phyloP scores from a whole-genome alignment of 2,888 invertebrate genomes.

The Melieria crassipennis region DNA sequence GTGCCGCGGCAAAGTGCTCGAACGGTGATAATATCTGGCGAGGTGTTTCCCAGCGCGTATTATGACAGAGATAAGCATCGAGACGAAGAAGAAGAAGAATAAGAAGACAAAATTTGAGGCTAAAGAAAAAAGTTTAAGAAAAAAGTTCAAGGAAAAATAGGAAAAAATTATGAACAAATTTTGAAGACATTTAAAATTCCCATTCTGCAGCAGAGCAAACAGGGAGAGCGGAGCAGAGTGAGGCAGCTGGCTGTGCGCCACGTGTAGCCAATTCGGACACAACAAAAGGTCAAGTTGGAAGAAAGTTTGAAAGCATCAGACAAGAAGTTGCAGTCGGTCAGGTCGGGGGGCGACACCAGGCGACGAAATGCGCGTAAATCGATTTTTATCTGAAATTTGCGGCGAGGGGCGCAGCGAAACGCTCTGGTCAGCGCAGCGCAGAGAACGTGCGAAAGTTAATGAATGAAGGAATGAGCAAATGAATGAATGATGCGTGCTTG shows the following conservation, averaged over 20 bases:
- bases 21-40: constrained; percentile 50
- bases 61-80: constrained; percentile 57
- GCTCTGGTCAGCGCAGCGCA: not conserved
- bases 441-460: constrained; percentile 16
- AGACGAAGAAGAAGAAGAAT: no score
- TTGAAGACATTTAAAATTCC: not conserved
- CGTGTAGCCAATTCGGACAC: no score
- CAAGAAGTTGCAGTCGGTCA: no score
- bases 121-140: not conserved
- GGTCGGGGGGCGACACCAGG: constrained; percentile 20
- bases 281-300: constrained; percentile 1
- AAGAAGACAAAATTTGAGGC: not conserved
- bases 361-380: constrained; percentile 52
- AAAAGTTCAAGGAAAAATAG: not conserved
- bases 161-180: not conserved
- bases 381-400: constrained; percentile 52
- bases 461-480: constrained; percentile 11
- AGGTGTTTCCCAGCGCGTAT: constrained; percentile 59
- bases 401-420: not conserved
- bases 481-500: not conserved
- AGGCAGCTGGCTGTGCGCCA: no score
- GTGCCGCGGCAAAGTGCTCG: not conserved
- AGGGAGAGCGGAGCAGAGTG: no score
- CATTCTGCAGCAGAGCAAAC: no score
- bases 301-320: not conserved